phyloP scores from a whole-genome alignment of 2,797 vertebrate species.

The Cynopterus sphinx region DNA sequence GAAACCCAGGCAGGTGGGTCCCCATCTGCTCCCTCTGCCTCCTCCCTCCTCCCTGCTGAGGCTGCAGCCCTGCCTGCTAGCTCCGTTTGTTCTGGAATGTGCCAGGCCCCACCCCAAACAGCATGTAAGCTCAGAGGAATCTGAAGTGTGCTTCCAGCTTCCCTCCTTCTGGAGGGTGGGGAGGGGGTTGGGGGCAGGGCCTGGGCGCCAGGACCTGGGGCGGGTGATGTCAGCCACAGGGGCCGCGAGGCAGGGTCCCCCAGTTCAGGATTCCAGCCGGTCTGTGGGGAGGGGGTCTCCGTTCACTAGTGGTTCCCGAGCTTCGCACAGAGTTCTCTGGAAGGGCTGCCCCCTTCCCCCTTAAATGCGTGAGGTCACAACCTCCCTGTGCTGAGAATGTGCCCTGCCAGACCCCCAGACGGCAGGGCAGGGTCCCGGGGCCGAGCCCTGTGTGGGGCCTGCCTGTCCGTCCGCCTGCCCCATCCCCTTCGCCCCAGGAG shows the following conservation, averaged over 20 bases:
- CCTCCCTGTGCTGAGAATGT: neutral
- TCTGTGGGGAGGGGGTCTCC: no score
- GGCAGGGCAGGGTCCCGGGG: accelerated
- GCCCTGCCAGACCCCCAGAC: neutral
- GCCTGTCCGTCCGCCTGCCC: neutral
- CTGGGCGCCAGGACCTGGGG: neutral
- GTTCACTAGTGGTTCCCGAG: neutral
- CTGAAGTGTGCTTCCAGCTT: neutral
- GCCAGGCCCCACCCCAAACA: neutral
- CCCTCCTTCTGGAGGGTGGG: neutral
- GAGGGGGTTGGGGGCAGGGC: neutral
- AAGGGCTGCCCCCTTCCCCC: neutral
- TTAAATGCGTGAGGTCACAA: accelerated
- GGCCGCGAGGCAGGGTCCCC: neutral
- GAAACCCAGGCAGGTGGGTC: neutral
- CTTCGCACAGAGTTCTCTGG: neutral
- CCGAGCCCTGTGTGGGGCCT: neutral
- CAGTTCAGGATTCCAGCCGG: neutral
- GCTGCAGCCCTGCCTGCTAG: accelerated
- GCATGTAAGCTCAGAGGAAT: neutral
- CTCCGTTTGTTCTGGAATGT: neutral
- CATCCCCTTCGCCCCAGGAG: accelerated
- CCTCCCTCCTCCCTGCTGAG: neutral
- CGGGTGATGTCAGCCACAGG: neutral
- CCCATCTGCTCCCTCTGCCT: neutral